A percentile compares a stretch with the other conserved stretches of the same genome.
Evolutionary conservation across 37 sponge, comb jelly and placozoan species (phyloP).

Genomic region (Bolinopsis microptera): DNA sequence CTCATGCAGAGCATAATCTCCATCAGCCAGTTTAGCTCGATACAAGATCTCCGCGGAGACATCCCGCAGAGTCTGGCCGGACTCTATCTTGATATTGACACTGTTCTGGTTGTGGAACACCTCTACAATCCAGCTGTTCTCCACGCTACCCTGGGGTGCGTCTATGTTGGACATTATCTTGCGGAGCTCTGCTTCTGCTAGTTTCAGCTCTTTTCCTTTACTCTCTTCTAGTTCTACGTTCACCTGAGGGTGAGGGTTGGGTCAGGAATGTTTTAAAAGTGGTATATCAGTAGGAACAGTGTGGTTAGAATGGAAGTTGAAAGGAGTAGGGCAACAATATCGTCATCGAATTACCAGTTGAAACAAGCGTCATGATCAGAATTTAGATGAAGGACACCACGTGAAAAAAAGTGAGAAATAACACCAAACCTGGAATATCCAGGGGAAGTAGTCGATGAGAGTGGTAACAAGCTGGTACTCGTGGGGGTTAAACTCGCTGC

Average conservation of each 20-base stretch:
- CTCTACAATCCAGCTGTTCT: slow-evolving; percentile 47
- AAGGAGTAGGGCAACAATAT: too few relatives aligned
- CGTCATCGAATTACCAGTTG: too few relatives aligned
- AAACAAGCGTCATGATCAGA: too few relatives aligned
- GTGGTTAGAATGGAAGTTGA: too few relatives aligned
- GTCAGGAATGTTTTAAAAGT: too few relatives aligned
- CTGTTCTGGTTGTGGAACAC: slow-evolving; percentile 25
- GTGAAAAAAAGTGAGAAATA: too few relatives aligned
- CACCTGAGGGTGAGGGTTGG: neutral
- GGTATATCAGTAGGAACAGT: too few relatives aligned
- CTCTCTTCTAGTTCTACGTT: neutral
- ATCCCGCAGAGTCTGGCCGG: slow-evolving; percentile 35
- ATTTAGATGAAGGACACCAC: too few relatives aligned
- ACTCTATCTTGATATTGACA: slow-evolving; percentile 41
- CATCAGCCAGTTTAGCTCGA: neutral
- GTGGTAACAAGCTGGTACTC: slow-evolving; percentile 32
- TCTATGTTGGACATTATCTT: neutral
- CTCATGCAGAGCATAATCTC: slow-evolving; percentile 37
- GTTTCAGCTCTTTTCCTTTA: slow-evolving; percentile 27
- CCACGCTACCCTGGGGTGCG: neutral
- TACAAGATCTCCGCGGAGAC: slow-evolving; percentile 3
- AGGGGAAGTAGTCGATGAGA: slow-evolving; percentile 50
- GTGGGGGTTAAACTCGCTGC: neutral
- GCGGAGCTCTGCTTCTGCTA: slow-evolving; percentile 1
- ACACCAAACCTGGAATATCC: slow-evolving; percentile 44